Conservation (phyloP, 2,113 vertebrate genomes). For the Hypanus sabinus region DNA sequence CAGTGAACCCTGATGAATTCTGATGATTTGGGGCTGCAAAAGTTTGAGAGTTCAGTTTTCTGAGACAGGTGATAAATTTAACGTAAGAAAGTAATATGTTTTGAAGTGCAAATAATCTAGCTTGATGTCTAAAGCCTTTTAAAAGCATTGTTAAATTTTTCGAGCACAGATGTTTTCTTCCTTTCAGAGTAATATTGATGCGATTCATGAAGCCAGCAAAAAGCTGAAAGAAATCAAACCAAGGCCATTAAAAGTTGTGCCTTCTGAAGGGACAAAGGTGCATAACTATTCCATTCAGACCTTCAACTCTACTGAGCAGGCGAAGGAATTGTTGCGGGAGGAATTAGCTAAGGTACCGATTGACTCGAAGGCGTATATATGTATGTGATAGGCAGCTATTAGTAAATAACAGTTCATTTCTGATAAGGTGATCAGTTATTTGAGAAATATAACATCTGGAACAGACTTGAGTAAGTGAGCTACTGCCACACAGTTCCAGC, state of each 20-base stretch:
- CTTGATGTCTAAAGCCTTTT: not conserved
- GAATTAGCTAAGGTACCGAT: conserved; percentile 60
- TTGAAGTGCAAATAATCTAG: not conserved
- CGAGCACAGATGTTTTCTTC: not conserved
- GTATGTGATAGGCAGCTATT: not conserved
- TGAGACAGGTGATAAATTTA: not conserved
- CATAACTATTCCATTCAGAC: conserved; percentile 68
- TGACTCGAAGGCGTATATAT: not conserved
- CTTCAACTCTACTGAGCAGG: conserved; percentile 55
- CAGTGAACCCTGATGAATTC: not conserved
- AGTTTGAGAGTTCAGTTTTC: not conserved
- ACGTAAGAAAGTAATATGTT: not conserved
- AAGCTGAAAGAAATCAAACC: conserved; percentile 39
- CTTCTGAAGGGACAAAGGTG: conserved; percentile 39
- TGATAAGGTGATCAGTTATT: not conserved
- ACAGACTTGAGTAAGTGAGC: too few species aligned
- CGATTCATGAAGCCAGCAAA: conserved; percentile 43
- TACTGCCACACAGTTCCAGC: too few species aligned
- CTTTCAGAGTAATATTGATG: conserved; percentile 58
- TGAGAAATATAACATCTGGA: not conserved
- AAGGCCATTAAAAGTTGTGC: conserved; percentile 43
- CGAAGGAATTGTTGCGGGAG: conserved; percentile 49
- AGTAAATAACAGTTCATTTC: not conserved
- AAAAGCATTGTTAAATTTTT: not conserved
- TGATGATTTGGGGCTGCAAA: not conserved